These are phyloP conservation scores for Poeciliopsis presidionis DNA, from an alignment of 2,797 vertebrate genomes.

Conservation along the genomic window DNA sequence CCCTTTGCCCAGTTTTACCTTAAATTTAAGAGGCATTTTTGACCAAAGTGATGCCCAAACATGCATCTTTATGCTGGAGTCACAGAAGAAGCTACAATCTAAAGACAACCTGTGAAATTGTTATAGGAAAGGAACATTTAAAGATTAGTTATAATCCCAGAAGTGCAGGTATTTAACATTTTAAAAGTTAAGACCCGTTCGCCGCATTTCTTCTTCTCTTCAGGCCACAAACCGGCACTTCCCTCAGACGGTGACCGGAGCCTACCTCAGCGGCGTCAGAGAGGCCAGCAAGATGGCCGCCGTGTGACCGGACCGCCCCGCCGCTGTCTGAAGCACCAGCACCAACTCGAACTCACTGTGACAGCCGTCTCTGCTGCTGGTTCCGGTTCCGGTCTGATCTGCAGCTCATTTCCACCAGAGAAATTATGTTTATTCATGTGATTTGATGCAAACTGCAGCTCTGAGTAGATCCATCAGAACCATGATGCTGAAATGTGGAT, in stretches of 20 bases:
- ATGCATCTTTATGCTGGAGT: too few species aligned
- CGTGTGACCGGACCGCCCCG: slow-evolving; percentile 45
- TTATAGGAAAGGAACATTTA: background rate
- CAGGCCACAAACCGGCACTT: slow-evolving; percentile 98
- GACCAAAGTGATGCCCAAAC: too few species aligned
- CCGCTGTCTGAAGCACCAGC: slow-evolving; percentile 57
- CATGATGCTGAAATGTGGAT: slow-evolving; percentile 40
- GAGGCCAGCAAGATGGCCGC: slow-evolving; percentile 98
- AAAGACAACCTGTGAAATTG: background rate
- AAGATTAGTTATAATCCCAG: too few species aligned
- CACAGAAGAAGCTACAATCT: background rate
- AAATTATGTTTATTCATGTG: slow-evolving; percentile 52
- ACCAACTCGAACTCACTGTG: slow-evolving; percentile 27
- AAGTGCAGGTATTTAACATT: background rate
- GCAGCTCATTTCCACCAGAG: slow-evolving; percentile 14
- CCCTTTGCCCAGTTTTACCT: too few species aligned
- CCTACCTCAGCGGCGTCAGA: slow-evolving; percentile 95
- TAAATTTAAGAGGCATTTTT: too few species aligned
- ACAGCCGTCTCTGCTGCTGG: slow-evolving; percentile 3
- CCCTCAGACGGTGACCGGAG: slow-evolving; percentile 96
- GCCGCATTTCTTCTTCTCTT: background rate
- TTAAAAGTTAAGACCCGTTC: background rate
- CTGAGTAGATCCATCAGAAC: slow-evolving; percentile 10
- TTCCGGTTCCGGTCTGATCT: background rate
- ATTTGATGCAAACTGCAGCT: background rate